Percentiles rank a stretch among this genome's conserved stretches.
phyloP scores from a whole-genome alignment of 2,797 vertebrate species.

The Anisognathus igniventris region DNA sequence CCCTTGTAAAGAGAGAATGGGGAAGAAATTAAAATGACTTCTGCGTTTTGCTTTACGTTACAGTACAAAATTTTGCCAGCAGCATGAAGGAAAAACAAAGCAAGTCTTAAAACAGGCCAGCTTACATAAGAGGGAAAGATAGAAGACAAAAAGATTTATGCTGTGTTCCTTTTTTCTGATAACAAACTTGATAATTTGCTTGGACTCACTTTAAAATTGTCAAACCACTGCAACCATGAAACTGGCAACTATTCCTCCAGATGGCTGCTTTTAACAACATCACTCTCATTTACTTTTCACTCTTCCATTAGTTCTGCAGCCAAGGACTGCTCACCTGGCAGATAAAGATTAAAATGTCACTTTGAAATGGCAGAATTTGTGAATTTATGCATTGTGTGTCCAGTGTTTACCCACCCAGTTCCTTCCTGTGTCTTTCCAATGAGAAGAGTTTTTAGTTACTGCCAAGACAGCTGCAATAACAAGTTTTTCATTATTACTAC shows the following conservation, averaged over 20 bases:
- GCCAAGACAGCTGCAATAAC: not conserved
- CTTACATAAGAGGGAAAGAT: not conserved
- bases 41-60: not conserved
- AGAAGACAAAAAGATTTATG: not conserved
- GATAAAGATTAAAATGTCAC: not conserved
- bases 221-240: not conserved
- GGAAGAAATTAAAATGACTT: not conserved
- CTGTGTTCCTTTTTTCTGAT: not conserved
- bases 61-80: not conserved
- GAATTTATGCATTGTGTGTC: not conserved
- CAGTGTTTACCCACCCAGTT: not conserved
- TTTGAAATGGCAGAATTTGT: not conserved
- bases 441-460: not conserved
- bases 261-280: not conserved
- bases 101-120: not conserved
- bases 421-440: not conserved
- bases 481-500: not conserved
- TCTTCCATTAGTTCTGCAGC: not conserved
- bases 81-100: not conserved
- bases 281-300: not conserved
- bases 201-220: not conserved
- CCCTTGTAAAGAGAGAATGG: not conserved
- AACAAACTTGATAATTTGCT: not conserved
- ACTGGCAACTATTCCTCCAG: not conserved
- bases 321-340: not conserved